Conservation (phyloP, 2,113 vertebrate species). For the Dasypus novemcinctus region DNA sequence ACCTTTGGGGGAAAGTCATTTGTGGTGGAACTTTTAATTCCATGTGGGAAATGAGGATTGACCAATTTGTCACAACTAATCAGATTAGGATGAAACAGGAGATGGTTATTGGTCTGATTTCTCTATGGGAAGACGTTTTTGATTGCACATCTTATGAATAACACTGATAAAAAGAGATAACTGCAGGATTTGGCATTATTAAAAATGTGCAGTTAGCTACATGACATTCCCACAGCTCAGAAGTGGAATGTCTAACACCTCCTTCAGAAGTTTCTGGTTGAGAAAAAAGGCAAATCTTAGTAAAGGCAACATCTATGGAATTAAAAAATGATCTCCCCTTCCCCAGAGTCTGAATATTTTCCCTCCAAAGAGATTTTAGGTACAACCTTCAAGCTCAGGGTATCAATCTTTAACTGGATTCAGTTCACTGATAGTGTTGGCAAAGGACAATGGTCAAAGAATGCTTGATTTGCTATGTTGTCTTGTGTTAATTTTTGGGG, state of each 20-base stretch:
- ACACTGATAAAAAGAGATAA: neutral
- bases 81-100: neutral
- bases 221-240: neutral
- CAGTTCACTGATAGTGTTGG: neutral
- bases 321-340: neutral
- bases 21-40: neutral
- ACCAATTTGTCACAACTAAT: neutral
- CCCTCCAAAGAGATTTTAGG: neutral
- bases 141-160: neutral
- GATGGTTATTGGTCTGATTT: neutral
- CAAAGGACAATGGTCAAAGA: neutral
- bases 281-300: neutral
- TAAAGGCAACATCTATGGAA: neutral
- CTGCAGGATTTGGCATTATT: neutral
- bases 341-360: neutral
- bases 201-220: neutral
- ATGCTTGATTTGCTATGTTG: neutral
- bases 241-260: neutral
- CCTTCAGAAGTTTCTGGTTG: neutral
- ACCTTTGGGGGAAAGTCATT: neutral
- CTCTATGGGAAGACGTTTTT: neutral
- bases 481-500: neutral
- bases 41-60: neutral
- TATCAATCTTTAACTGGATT: neutral
- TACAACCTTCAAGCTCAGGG: neutral